Percentiles rank a stretch among this genome's conserved stretches.
Conservation (phyloP, 2,113 vertebrate species). For the Castor canadensis region DNA sequence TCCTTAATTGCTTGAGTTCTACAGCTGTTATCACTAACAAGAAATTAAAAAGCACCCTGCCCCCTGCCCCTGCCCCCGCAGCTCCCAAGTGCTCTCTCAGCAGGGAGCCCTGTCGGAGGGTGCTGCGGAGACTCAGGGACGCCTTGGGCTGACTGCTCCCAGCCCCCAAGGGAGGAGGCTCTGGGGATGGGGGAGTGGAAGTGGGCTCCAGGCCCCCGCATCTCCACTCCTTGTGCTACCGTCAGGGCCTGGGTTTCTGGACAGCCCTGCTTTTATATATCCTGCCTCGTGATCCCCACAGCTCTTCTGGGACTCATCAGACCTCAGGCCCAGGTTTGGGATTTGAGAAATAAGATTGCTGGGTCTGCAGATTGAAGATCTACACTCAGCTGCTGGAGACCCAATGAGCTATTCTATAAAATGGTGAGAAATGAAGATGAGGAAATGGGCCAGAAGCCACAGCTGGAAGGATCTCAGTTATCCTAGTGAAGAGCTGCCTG, state of each 20-base stretch:
- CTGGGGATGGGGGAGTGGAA: neutral
- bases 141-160: neutral
- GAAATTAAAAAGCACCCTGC: conserved; percentile 87
- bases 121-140: neutral
- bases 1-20: conserved; percentile 87
- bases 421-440: neutral
- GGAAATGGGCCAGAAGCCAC: neutral
- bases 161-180: neutral
- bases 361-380: neutral
- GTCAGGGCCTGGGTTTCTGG: neutral
- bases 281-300: conserved; percentile 22
- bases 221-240: neutral
- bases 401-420: neutral
- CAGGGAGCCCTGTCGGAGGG: conserved; percentile 49
- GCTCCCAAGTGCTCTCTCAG: conserved; percentile 74
- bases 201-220: neutral
- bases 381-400: neutral
- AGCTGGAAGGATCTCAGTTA: neutral
- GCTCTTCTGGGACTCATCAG: conserved; percentile 38
- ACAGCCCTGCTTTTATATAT: conserved; percentile 5
- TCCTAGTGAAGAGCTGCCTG: neutral
- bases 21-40: conserved; percentile 84
- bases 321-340: conserved; percentile 1
- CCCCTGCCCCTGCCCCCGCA: conserved; percentile 74
- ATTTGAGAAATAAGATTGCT: neutral